Percentiles rank a stretch among this genome's conserved stretches.
Conservation (phyloP, 2,113 vertebrate genomes). For the Ceratotherium simum region DNA sequence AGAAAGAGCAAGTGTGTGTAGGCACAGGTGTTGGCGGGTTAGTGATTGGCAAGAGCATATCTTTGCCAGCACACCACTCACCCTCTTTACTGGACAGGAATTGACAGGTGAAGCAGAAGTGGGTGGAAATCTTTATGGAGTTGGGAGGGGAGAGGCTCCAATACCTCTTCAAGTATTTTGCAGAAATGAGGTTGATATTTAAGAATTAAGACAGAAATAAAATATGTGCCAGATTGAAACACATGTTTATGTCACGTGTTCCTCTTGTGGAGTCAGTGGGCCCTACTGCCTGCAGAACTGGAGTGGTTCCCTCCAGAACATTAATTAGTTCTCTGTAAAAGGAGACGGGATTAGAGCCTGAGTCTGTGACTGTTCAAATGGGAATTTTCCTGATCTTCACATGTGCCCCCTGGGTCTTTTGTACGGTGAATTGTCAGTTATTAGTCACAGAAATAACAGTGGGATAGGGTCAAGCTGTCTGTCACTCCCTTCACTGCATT, state of each 20-base stretch:
- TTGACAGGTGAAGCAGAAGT: background rate
- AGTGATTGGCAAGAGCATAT: background rate
- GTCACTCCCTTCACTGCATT: background rate
- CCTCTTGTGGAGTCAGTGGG: background rate
- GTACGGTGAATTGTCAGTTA: background rate
- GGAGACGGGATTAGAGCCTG: background rate
- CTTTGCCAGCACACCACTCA: background rate
- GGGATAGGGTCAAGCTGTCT: background rate
- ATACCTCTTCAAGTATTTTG: background rate
- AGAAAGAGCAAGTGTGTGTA: background rate
- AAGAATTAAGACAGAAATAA: background rate
- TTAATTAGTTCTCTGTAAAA: background rate
- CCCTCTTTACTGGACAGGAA: background rate
- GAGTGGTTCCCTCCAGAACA: background rate
- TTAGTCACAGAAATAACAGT: background rate
- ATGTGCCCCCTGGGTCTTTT: rapidly evolving
- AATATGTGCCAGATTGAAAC: background rate
- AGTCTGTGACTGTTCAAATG: background rate
- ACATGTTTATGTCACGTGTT: background rate
- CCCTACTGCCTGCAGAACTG: background rate
- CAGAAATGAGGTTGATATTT: background rate
- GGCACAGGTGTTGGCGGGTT: background rate
- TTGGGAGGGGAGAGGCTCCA: background rate
- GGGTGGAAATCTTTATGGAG: background rate
- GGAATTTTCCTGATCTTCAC: background rate